Conservation (phyloP, 2,113 vertebrate genomes). For the Varanus salvator region DNA sequence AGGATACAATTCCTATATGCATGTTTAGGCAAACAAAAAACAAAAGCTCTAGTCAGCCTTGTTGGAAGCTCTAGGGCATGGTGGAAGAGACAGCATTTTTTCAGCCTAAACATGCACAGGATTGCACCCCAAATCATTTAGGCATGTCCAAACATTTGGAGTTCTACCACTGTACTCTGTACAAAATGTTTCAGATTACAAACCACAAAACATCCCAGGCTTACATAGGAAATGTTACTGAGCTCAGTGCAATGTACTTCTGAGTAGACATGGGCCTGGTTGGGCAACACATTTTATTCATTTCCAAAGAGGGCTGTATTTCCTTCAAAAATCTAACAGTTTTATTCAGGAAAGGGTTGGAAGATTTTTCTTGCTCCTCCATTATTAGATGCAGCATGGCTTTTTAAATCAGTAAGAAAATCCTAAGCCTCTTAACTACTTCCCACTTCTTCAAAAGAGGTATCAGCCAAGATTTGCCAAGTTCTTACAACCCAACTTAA, state of each 20-base stretch:
- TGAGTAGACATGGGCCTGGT: background rate
- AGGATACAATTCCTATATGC: background rate
- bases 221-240: background rate
- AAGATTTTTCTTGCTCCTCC: background rate
- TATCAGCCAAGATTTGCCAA: slow-evolving; percentile 31
- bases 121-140: background rate
- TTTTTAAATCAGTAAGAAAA: background rate
- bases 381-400: background rate
- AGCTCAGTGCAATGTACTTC: background rate
- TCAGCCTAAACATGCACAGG: background rate
- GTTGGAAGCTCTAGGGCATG: background rate
- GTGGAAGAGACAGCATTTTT: no score
- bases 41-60: background rate
- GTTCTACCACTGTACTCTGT: background rate
- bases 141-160: background rate
- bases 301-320: background rate
- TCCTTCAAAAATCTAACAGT: background rate
- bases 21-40: background rate
- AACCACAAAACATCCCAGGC: background rate
- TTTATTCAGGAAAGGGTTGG: background rate
- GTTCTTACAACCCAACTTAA: slow-evolving; percentile 31
- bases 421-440: slow-evolving; percentile 27
- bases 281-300: background rate
- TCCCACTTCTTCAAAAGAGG: background rate
- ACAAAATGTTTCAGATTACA: background rate